A percentile compares a stretch with the other conserved stretches of the same genome.
Evolutionary conservation across 2,113 vertebrate species (phyloP).

Genomic region (Monopterus albus): DNA sequence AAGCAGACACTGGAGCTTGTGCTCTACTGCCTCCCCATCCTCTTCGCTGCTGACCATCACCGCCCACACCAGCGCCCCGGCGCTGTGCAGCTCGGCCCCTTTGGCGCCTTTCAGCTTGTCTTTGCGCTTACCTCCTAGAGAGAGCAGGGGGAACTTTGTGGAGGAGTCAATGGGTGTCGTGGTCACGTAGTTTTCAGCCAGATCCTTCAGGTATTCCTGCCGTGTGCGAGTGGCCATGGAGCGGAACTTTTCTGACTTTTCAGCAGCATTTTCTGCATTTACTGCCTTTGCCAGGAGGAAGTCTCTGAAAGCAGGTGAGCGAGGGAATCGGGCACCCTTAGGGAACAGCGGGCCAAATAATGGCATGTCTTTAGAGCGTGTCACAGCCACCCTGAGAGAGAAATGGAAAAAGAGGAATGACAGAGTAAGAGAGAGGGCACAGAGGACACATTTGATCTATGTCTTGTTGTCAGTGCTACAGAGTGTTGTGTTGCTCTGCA

Average conservation of each 20-base stretch:
- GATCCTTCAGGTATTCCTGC: conserved; percentile 91
- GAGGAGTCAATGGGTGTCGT: conserved; percentile 91
- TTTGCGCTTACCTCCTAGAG: conserved; percentile 85
- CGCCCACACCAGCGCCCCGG: conserved; percentile 88
- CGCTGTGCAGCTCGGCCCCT: conserved; percentile 87
- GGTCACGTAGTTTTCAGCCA: conserved; percentile 91
- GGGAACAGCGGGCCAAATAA: conserved; percentile 89
- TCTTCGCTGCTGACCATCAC: conserved; percentile 78
- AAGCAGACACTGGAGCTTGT: conserved; percentile 84
- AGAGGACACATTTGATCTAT: conserved; percentile 22
- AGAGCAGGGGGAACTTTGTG: conserved; percentile 89
- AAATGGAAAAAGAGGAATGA: conserved; percentile 19
- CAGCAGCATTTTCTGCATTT: conserved; percentile 90
- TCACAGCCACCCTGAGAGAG: conserved; percentile 87
- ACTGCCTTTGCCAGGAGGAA: conserved; percentile 91
- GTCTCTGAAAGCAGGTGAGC: conserved; percentile 86
- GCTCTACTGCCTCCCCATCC: conserved; percentile 60
- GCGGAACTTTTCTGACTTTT: conserved; percentile 91
- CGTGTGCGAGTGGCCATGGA: conserved; percentile 93
- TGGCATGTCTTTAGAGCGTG: conserved; percentile 92
- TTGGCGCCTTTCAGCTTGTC: conserved; percentile 86
- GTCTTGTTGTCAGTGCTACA: conserved; percentile 40
- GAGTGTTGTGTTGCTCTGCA: not conserved
- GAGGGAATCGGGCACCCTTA: conserved; percentile 85
- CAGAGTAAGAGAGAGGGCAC: conserved; percentile 25